Evolutionary conservation across 2,797 vertebrate genomes (phyloP).

Genomic region (Parauchenoglanis ngamensis): DNA sequence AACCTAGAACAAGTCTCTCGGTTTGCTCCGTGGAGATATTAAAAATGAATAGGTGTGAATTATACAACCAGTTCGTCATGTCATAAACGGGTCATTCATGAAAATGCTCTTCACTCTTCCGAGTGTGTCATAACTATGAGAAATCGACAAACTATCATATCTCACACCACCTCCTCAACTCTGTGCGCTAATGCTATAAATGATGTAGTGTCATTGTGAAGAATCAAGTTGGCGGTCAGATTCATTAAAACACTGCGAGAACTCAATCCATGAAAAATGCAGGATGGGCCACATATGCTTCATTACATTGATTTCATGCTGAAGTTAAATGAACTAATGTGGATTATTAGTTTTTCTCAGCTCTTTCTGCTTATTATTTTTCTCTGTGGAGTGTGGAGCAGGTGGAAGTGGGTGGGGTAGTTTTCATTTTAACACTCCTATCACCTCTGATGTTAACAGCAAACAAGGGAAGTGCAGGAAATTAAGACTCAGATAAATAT

Average conservation of each 20-base stretch:
- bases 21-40: constrained; percentile 46
- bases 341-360: constrained; percentile 59
- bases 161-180: constrained; percentile 46
- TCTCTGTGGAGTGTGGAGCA: constrained; percentile 60
- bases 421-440: constrained; percentile 55
- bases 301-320: constrained; percentile 50
- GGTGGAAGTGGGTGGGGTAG: constrained; percentile 1
- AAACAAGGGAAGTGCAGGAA: constrained; percentile 66
- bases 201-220: constrained; percentile 44
- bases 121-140: constrained; percentile 46
- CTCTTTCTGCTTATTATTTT: constrained; percentile 65
- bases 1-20: constrained; percentile 49
- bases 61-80: constrained; percentile 42
- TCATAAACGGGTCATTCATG: constrained; percentile 39
- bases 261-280: constrained; percentile 28
- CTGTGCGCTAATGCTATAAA: constrained; percentile 22
- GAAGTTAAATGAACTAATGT: constrained; percentile 56
- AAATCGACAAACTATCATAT: constrained; percentile 52
- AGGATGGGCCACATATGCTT: background rate
- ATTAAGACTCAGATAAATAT: constrained; percentile 70
- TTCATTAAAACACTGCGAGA: constrained; percentile 40
- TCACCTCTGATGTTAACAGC: constrained; percentile 52
- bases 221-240: constrained; percentile 32
- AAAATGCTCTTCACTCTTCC: constrained; percentile 45
- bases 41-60: constrained; percentile 52